Evolutionary conservation across 2,888 invertebrate genomes (phyloP), one percentile per base, ranked within the genome.

Genomic region (Idaea dimidiata): DNA sequence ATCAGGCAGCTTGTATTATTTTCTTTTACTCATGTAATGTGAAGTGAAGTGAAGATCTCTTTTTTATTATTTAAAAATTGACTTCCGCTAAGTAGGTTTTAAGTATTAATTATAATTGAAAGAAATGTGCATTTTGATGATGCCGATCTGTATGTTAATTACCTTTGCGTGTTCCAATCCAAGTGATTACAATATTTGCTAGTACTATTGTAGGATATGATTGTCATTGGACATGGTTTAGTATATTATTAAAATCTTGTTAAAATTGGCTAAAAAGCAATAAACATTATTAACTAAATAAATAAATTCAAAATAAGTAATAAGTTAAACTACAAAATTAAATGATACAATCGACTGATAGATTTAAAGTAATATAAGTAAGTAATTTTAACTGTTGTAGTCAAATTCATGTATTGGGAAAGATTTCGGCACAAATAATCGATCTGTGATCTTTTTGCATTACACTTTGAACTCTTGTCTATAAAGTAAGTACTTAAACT

Each of bases 331-430:
- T 43, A 61, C 65, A 63, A 66, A 66, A 63, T 79, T 76, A 77
- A 77, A 78, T 80, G 77, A 82, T 80, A 76, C 84, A 85, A 88
- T 86, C 81, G 90, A 91, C 90, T 91, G 90, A 90, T 91, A 90
- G 89, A 77, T 84, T 84, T 89, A 88, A 83, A 83, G 66, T 73
- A 78, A 76, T 69, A 75, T 72, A 80, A 70, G 75, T 74, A 73
- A 71, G 77, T 77, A 73, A 77, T 62, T 62, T 57, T 5, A 60
- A 57, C 57, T 6, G 53, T 62, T 59, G 18, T 54, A 65, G 62
- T 17, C 59, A 62, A 59, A 62, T 63, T 62, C 56, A 57, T 64
- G 55, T 61, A 62, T 63, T 65, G 58, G 62, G 62, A 59, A 63
- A 62, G 53, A 17, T 64, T 83, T 83, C 79, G 83, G 85, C 88